Evolutionary conservation across 2,888 invertebrate species (phyloP).

Genomic region (Protodeltote pygarga): DNA sequence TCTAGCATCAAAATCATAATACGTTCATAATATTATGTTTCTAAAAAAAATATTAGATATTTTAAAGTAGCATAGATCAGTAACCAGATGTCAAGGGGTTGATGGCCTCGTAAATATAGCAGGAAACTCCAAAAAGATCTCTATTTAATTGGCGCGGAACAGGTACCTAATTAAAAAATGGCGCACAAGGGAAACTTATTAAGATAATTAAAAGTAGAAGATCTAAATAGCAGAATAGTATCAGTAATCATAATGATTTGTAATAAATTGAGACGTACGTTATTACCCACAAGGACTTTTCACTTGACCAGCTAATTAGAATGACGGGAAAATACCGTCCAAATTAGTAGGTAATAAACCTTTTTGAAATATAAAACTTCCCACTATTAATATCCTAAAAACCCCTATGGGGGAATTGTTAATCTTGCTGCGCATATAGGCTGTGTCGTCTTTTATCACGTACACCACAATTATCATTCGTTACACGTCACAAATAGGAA

Average conservation of each 20-base stretch:
- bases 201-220: slow-evolving; percentile 1
- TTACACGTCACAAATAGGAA: slow-evolving; percentile 39
- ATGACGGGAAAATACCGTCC: too few species aligned
- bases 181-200: slow-evolving; percentile 4
- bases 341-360: too few species aligned
- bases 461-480: slow-evolving; percentile 36
- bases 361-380: too few species aligned
- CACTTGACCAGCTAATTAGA: too few species aligned
- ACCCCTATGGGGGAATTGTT: neutral
- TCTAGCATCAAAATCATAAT: too few species aligned
- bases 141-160: slow-evolving; percentile 26
- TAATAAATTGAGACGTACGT: too few species aligned
- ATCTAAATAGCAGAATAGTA: too few species aligned
- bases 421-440: slow-evolving; percentile 5
- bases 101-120: slow-evolving; percentile 35
- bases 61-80: too few species aligned
- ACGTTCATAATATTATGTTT: too few species aligned
- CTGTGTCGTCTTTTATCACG: slow-evolving; percentile 30
- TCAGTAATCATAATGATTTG: too few species aligned
- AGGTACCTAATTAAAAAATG: slow-evolving; percentile 22
- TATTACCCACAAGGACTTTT: too few species aligned
- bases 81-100: too few species aligned
- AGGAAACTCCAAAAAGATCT: slow-evolving; percentile 34
- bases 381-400: neutral
- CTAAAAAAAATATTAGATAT: neutral